Conservation (phyloP, 2,113 vertebrate species). For the Lathamus discolor region DNA sequence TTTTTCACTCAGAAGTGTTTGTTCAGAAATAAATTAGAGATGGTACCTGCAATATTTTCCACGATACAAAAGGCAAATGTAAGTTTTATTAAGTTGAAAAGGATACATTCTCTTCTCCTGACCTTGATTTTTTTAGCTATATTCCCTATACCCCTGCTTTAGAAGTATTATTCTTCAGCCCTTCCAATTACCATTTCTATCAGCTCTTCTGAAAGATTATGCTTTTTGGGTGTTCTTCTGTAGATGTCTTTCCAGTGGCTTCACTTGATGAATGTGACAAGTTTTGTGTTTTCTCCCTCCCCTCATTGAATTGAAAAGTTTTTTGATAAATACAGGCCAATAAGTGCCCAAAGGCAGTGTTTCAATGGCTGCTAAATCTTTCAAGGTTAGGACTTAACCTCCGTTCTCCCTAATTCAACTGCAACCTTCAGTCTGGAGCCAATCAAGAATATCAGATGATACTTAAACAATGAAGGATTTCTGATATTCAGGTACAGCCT, state of each 20-base stretch:
- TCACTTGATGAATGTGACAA: constrained; percentile 99
- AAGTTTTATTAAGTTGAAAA: constrained; percentile 73
- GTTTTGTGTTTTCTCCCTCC: constrained; percentile 97
- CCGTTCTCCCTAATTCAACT: constrained; percentile 95
- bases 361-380: constrained; percentile 99
- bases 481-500: constrained; percentile 99
- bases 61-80: constrained; percentile 72
- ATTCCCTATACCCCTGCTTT: constrained; percentile 80
- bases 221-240: constrained; percentile 98
- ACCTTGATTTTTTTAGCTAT: constrained; percentile 80
- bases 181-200: constrained; percentile 99
- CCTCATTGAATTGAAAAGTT: constrained; percentile 97
- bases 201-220: constrained; percentile 93
- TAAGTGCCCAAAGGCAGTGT: constrained; percentile 93
- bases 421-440: constrained; percentile 95
- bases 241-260: constrained; percentile 99
- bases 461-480: constrained; percentile 99
- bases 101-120: constrained; percentile 72
- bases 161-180: constrained; percentile 87
- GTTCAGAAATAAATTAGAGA: constrained; percentile 57
- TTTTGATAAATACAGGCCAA: constrained; percentile 87
- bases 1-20: constrained; percentile 62
- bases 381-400: constrained; percentile 99
- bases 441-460: constrained; percentile 99
- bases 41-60: constrained; percentile 73